These are phyloP conservation scores for Loris lydekkerianus DNA, from an alignment of 2,797 vertebrate species.

Conservation along the genomic window DNA sequence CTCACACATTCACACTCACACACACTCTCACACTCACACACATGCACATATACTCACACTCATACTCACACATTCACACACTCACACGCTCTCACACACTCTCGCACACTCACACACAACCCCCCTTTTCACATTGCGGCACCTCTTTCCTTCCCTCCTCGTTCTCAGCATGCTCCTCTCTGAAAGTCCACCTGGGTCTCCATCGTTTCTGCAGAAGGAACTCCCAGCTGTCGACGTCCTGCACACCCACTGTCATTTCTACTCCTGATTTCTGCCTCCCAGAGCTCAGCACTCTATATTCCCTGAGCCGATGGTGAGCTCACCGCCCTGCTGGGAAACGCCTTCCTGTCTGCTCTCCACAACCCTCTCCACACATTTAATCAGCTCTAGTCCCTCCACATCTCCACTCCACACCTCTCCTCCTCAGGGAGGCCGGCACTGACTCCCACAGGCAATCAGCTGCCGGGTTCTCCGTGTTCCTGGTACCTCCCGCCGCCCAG, in stretches of 20 bases:
- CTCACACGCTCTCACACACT: background rate
- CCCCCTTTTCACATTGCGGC: background rate
- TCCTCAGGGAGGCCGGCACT: background rate
- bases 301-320: background rate
- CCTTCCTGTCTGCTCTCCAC: background rate
- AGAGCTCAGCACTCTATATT: background rate
- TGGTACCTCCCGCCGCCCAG: background rate
- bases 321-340: slow-evolving; percentile 1
- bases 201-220: background rate
- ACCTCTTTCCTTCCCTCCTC: background rate
- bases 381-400: slow-evolving; percentile 4
- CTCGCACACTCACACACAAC: background rate
- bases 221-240: background rate
- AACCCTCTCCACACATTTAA: background rate
- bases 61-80: background rate
- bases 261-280: slow-evolving; percentile 17
- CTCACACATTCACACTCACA: background rate
- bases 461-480: background rate
- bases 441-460: background rate
- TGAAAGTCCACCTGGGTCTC: background rate
- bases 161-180: background rate
- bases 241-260: background rate
- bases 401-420: background rate
- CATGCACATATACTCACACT: background rate
- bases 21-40: too few relatives aligned